Conservation (phyloP, 2,797 vertebrate species). For the Helicolenus hilgendorfi region DNA sequence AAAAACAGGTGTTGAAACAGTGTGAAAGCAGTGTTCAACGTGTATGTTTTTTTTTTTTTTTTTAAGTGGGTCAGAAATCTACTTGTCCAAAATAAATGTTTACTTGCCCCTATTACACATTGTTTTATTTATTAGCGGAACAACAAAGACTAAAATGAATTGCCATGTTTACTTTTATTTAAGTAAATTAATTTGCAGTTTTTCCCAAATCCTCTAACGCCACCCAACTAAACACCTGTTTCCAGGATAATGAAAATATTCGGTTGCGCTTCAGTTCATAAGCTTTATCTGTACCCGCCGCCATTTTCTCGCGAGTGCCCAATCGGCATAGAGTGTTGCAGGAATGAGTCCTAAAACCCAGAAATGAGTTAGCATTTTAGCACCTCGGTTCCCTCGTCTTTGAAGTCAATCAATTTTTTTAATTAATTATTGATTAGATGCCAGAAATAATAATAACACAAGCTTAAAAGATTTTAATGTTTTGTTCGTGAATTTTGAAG, state of each 20-base stretch:
- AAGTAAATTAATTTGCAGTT: neutral
- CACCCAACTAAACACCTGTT: neutral
- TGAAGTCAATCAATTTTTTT: too few species aligned
- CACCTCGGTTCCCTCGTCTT: too few species aligned
- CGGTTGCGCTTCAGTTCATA: neutral
- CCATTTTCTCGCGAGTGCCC: too few species aligned
- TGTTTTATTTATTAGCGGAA: neutral
- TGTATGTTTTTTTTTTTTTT: rapidly evolving
- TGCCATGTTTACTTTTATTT: neutral
- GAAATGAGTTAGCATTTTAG: too few species aligned
- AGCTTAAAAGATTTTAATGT: neutral
- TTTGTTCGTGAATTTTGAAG: neutral
- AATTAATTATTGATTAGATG: too few species aligned
- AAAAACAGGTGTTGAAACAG: neutral
- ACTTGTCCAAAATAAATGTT: neutral
- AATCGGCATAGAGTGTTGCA: too few species aligned
- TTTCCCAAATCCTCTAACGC: neutral
- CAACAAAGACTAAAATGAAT: neutral
- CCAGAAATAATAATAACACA: too few species aligned
- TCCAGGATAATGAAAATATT: neutral
- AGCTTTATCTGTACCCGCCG: neutral
- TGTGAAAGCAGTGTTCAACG: neutral
- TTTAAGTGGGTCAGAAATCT: neutral
- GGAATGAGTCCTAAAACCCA: too few species aligned
- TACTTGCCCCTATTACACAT: neutral